Percentiles rank a stretch among this genome's conserved stretches.
Evolutionary conservation across 2,888 invertebrate genomes (phyloP).

Genomic region (Ecliptopera silaceata): DNA sequence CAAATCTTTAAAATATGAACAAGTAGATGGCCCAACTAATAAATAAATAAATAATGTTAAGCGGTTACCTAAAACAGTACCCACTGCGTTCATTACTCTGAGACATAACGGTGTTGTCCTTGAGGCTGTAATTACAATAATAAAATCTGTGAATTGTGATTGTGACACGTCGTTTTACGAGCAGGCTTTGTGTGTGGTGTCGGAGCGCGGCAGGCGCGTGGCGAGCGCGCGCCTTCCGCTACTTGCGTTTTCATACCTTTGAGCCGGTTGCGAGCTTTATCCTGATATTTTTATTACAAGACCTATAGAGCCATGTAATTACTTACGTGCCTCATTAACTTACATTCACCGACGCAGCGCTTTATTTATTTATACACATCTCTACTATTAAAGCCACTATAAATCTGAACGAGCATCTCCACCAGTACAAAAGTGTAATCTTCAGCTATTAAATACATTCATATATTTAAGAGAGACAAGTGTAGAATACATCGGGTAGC

Average conservation of each 20-base stretch:
- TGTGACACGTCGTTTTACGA: conserved; percentile 5
- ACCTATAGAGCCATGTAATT: conserved; percentile 8
- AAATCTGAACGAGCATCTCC: not conserved
- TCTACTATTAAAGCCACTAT: not conserved
- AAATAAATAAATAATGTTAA: too few relatives aligned
- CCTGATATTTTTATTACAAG: conserved; percentile 9
- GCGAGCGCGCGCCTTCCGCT: conserved; percentile 44
- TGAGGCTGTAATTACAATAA: too few relatives aligned
- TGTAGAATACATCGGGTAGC: conserved; percentile 46
- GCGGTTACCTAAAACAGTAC: too few relatives aligned
- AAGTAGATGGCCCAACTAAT: too few relatives aligned
- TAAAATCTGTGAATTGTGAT: not conserved
- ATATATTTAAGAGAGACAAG: conserved; percentile 53
- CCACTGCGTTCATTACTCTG: too few relatives aligned
- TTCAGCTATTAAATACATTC: not conserved
- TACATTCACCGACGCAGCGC: not conserved
- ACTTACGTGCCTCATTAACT: conserved; percentile 4
- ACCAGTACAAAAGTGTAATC: not conserved
- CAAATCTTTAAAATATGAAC: too few relatives aligned
- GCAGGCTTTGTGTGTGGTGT: conserved; percentile 19
- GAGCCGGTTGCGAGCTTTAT: conserved; percentile 6
- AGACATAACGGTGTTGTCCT: too few relatives aligned
- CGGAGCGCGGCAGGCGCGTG: conserved; percentile 46
- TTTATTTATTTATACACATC: not conserved
- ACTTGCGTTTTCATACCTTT: conserved; percentile 45